A percentile compares a stretch with the other conserved stretches of the same genome.
Evolutionary conservation across 2,888 invertebrate species (phyloP).

Genomic region (Tetragnatha montana): DNA sequence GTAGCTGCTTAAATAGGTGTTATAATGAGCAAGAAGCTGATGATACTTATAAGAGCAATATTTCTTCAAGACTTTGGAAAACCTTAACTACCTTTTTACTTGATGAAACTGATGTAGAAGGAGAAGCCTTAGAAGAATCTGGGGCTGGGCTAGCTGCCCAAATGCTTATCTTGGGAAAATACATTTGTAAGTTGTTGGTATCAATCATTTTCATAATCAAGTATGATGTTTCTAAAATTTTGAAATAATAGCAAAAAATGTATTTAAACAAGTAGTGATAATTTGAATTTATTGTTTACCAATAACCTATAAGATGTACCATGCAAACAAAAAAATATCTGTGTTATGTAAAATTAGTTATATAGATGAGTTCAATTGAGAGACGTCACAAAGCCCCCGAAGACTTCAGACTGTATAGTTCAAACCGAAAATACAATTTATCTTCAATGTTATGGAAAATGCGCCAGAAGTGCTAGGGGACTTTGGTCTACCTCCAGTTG

Average conservation of each 20-base stretch:
- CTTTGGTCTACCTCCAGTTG: too few relatives aligned
- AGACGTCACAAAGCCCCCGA: too few relatives aligned
- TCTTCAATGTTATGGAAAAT: too few relatives aligned
- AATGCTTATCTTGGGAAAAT: slow-evolving; percentile 16
- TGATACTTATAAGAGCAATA: slow-evolving; percentile 15
- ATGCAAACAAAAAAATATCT: too few relatives aligned
- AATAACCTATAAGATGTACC: slow-evolving; percentile 2
- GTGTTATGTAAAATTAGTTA: too few relatives aligned
- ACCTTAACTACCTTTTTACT: slow-evolving; percentile 9
- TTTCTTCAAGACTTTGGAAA: slow-evolving; percentile 18
- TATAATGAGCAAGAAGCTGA: slow-evolving; percentile 12
- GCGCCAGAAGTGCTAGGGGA: too few relatives aligned
- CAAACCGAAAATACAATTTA: too few relatives aligned
- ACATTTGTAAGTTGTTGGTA: slow-evolving; percentile 20
- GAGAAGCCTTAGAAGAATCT: slow-evolving; percentile 9
- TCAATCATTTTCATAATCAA: not conserved
- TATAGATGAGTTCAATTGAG: too few relatives aligned
- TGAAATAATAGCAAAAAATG: too few relatives aligned
- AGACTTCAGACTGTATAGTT: too few relatives aligned
- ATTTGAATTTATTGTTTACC: not conserved
- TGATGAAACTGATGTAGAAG: not conserved
- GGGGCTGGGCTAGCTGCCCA: slow-evolving; percentile 24
- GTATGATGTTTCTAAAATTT: not conserved
- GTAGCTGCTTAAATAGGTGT: slow-evolving; percentile 40
- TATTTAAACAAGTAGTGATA: too few relatives aligned